Evolutionary conservation across 2,888 invertebrate genomes (phyloP), one percentile per base, ranked within the genome.

Genomic region (Limnephilus rhombicus): DNA sequence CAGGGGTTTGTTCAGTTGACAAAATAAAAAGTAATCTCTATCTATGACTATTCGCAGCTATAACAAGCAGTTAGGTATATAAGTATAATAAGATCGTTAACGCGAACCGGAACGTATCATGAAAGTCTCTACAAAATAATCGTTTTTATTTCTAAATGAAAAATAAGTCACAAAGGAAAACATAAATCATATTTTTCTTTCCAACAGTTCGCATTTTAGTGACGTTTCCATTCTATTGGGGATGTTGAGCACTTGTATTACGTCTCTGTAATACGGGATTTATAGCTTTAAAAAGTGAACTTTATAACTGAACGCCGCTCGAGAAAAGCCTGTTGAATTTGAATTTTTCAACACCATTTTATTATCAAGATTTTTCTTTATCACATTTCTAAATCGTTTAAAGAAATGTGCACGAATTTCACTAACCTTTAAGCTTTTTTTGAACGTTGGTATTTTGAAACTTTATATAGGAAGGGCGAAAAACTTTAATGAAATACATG

Each of bases 151-250:
- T 89, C 81, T 89, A 89, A 89, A 89, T 89, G 89, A 89, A 89
- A 89, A 89, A 81, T 89, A 89, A 89, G n/a, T 80, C 81, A 80
- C 89, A 81, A 91, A 81, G 83, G 68, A 80, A 49, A 49, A 83
- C 91, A 83, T 91, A 91, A 91, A 91, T 91, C 91, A 91, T 88
- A 91, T 89, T 91, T 68, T 80, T 45, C 49, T 88, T 68, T 81
- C 81, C 81, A 87, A 49, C 87, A 85, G 91, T 82, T 91, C 91
- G 88, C 89, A 68, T 83, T 83, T 82, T 82, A 18, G 49, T 90
- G 90, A 83, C 82, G 37, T 89, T 83, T 85, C 83, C 53, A 15
- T 91, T 91, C 88, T 91, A 88, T 91, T 91, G 80, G 91, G 68
- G 88, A 41, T 91, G 91, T 91, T 89, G 83, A 87, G 91, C 83